Conservation (phyloP, 2,797 vertebrate species). For the Zonotrichia albicollis region DNA sequence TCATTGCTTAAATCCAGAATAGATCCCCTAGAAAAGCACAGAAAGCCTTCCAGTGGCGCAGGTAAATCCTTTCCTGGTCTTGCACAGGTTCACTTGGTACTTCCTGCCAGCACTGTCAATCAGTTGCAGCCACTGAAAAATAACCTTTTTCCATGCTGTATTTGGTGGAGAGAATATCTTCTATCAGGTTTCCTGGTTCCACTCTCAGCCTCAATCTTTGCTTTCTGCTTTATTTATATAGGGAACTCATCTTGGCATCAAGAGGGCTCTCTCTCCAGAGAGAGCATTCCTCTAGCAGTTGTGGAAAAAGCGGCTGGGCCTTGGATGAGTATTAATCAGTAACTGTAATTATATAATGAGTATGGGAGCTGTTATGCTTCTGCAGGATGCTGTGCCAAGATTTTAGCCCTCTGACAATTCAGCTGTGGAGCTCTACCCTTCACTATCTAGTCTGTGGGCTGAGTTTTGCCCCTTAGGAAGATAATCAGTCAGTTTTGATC, state of each 20-base stretch:
- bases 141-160: no score
- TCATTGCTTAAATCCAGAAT: neutral
- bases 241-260: neutral
- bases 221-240: neutral
- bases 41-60: neutral
- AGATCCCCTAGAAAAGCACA: neutral
- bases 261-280: neutral
- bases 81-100: neutral
- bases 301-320: neutral
- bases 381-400: neutral
- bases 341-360: neutral
- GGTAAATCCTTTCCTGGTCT: neutral
- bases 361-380: neutral
- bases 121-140: neutral
- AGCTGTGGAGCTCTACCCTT: neutral
- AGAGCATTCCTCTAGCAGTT: neutral
- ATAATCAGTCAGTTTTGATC: neutral
- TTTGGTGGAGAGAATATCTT: neutral
- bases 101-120: neutral
- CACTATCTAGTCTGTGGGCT: neutral
- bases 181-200: neutral
- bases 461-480: neutral
- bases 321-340: conserved; percentile 8
- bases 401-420: neutral
- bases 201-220: neutral